Conservation (phyloP, 2,113 vertebrate species). For the Rhabdornis inornatus region DNA sequence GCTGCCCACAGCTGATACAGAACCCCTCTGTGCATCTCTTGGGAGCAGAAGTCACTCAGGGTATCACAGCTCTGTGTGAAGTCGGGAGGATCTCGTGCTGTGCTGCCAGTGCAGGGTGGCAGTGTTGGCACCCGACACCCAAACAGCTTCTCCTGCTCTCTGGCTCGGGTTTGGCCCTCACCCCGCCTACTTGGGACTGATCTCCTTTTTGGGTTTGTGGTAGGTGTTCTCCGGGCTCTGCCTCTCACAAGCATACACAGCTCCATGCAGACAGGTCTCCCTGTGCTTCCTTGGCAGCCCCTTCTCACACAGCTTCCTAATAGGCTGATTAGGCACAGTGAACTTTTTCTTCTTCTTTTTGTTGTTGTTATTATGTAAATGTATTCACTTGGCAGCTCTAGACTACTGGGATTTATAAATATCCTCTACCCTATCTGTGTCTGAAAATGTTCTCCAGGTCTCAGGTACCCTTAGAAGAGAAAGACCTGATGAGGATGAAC, state of each 20-base stretch:
- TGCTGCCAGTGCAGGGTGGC: background rate
- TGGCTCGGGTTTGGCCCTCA: background rate
- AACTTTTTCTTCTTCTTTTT: background rate
- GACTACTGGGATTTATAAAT: background rate
- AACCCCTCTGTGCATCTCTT: background rate
- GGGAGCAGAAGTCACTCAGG: background rate
- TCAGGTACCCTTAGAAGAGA: background rate
- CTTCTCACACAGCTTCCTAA: background rate
- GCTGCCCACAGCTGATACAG: background rate
- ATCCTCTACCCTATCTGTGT: background rate
- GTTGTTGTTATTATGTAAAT: background rate
- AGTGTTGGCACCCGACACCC: background rate
- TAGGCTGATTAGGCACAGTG: background rate
- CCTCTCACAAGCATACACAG: background rate
- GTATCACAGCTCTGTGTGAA: background rate
- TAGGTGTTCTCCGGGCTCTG: background rate
- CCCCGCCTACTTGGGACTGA: background rate
- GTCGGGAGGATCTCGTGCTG: rapidly evolving
- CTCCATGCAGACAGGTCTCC: background rate
- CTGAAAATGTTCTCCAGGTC: background rate
- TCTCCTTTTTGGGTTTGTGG: background rate
- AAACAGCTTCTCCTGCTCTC: background rate
- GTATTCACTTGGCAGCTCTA: background rate
- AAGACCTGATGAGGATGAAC: background rate
- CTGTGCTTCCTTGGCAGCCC: background rate